phyloP scores from a whole-genome alignment of 2,888 invertebrate genomes.

The Dermolepida albohirtum region DNA sequence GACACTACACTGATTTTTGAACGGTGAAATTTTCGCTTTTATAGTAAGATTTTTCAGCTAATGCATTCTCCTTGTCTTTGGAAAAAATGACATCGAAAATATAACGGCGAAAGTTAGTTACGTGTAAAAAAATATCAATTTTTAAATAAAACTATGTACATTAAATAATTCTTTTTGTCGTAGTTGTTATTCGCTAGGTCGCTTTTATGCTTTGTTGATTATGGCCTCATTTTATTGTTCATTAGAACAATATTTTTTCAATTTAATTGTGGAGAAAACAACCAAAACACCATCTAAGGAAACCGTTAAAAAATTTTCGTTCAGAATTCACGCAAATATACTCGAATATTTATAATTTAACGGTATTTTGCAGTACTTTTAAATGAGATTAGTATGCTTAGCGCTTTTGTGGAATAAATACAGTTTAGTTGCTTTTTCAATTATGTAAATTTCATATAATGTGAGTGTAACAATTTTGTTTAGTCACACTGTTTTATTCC shows the following conservation, averaged over 20 bases:
- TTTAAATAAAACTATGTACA: conserved; percentile 8
- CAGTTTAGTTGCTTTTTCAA: too few relatives aligned
- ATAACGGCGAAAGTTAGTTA: conserved; percentile 4
- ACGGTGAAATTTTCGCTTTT: conserved; percentile 17
- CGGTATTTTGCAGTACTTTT: too few relatives aligned
- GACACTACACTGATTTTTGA: conserved; percentile 22
- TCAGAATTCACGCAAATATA: conserved; percentile 12
- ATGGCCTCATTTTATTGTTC: not conserved
- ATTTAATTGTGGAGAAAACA: conserved; percentile 4
- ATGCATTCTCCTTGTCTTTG: conserved; percentile 1
- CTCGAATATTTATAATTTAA: too few relatives aligned
- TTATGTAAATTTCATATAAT: too few relatives aligned
- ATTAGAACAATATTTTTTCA: too few relatives aligned
- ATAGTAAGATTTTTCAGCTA: conserved; percentile 12
- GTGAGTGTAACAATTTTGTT: too few relatives aligned
- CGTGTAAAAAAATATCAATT: conserved; percentile 15
- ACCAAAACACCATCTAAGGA: not conserved
- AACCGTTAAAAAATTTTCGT: not conserved
- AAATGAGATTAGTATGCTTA: too few relatives aligned
- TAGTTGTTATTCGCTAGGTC: conserved; percentile 1
- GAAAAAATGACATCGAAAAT: conserved; percentile 13
- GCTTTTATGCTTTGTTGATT: conserved; percentile 31
- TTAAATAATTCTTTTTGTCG: conserved; percentile 23
- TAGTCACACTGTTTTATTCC: too few relatives aligned
- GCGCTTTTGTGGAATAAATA: too few relatives aligned